Conservation (phyloP, 1,140 invertebrate species). For the Conopomorpha cramerella region DNA sequence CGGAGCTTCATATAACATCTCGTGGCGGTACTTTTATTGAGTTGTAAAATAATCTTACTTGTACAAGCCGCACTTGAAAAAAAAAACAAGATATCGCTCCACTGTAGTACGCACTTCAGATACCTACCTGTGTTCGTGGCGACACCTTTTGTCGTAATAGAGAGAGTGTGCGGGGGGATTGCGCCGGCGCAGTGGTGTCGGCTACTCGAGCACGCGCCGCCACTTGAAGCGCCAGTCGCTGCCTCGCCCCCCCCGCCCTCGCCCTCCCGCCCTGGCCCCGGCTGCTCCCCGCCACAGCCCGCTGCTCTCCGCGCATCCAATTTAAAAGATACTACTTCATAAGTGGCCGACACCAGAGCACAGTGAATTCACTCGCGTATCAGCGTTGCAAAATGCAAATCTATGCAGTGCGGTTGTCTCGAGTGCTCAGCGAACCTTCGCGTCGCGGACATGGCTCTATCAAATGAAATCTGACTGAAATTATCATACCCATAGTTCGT, state of each 20-base stretch:
- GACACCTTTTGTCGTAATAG: constrained; percentile 6
- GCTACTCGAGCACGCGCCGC: constrained; percentile 52
- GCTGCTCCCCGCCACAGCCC: constrained; percentile 32
- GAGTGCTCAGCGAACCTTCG: constrained; percentile 34
- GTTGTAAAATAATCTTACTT: too few relatives aligned
- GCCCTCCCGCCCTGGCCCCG: neutral
- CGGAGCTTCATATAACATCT: neutral
- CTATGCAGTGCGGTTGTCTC: constrained; percentile 54
- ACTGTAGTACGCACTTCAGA: too few relatives aligned
- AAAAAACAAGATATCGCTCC: too few relatives aligned
- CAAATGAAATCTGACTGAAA: constrained; percentile 51
- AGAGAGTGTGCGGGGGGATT: constrained; percentile 10
- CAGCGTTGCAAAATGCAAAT: constrained; percentile 60
- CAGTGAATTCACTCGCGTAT: constrained; percentile 58
- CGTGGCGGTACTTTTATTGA: too few relatives aligned
- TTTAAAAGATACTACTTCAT: constrained; percentile 56
- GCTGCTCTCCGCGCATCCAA: constrained; percentile 24
- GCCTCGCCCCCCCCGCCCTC: constrained; percentile 29
- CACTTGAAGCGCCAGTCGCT: constrained; percentile 36
- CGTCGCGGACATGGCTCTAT: constrained; percentile 33
- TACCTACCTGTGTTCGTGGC: constrained; percentile 5
- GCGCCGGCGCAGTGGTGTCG: constrained; percentile 42
- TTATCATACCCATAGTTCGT: constrained; percentile 48
- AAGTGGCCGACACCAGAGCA: constrained; percentile 21
- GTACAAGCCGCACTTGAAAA: too few relatives aligned